Base-by-base conservation (phyloP, 2,888 invertebrate species). In the Anticlea derivata region DNA sequence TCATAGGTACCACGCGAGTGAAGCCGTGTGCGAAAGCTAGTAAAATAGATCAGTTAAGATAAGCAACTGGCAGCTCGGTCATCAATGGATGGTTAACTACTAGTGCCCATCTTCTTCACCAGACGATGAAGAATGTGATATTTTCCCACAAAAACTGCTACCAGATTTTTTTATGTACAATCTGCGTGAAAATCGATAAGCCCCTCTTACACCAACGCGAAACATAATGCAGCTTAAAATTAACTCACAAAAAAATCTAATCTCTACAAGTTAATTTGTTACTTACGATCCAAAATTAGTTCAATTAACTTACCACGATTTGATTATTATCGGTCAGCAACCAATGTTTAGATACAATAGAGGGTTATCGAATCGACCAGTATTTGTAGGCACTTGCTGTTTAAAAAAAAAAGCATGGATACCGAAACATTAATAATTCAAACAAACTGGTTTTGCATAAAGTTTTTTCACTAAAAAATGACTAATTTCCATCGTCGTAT, bases 281-380 rank as follows among this genome's bases (percentile, higher is more conserved):
- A 34, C 23, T 22, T 45, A 23, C 8, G 8, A 55, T 46, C 50
- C 48, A 53, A 40, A 46, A 40, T 45, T 44, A 35, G 71, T 63
- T 69, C 65, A 34, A 50, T 67, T 66, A 69, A 58, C 68, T 44
- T 59, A 50, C 50, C 55, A 57, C 40, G 60, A 58, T 61, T 61
- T 62, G 68, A 72, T 72, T 67, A 69, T 55, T 52, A 69, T 66
- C 68, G 43, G 10, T 54, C 55, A 55, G 46, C 41, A 58, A 63
- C 58, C 56, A 59, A 62, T 63, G 60, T 56, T 58, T 58, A n/a
- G n/a, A n/a, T n/a, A 34, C 39, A 37, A 38, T 39, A 24, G 8
- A 47, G 41, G 40, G 23, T 24, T 52, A 26, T 13, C 13, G 31
- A 24, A n/a, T n/a, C n/a, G n/a, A n/a, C n/a, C n/a, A n/a, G 17